phyloP scores from a whole-genome alignment of 53 echinoderm and acorn worm genomes.

The Luidia sarsii region DNA sequence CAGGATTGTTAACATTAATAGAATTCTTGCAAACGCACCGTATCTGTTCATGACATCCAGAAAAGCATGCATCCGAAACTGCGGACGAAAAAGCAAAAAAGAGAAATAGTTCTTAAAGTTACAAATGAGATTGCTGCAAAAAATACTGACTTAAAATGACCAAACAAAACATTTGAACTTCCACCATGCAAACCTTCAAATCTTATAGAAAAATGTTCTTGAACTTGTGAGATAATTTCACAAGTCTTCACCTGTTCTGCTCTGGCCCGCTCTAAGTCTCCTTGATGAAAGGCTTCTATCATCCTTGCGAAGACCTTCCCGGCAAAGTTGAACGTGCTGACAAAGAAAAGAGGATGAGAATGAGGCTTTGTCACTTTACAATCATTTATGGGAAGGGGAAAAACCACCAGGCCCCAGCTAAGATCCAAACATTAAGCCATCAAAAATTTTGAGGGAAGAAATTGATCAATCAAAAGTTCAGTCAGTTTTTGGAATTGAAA shows the following conservation, averaged over 20 bases:
- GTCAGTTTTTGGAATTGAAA: no score
- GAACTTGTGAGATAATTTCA: not conserved
- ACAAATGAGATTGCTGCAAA: no score
- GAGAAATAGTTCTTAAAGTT: no score
- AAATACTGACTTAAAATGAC: no score
- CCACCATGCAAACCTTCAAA: no score
- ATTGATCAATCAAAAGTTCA: no score
- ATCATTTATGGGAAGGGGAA: no score
- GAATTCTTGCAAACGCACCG: no score
- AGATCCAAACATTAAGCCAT: no score
- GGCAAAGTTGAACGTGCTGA: conserved; percentile 65
- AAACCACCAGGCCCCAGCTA: no score
- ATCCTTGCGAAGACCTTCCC: conserved; percentile 58
- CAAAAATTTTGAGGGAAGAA: no score
- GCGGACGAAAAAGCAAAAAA: not conserved
- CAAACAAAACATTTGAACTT: not conserved
- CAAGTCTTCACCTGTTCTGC: conserved; percentile 47
- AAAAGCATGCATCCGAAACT: conserved; percentile 44
- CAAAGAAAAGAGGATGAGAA: not conserved
- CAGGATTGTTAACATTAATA: no score
- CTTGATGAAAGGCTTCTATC: conserved; percentile 49
- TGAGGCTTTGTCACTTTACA: not conserved
- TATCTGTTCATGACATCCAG: conserved; percentile 54
- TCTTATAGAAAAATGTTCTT: not conserved
- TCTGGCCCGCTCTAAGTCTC: conserved; percentile 56